Base-by-base conservation (phyloP, 2,113 vertebrate species). In the Lucifuga dentata region DNA sequence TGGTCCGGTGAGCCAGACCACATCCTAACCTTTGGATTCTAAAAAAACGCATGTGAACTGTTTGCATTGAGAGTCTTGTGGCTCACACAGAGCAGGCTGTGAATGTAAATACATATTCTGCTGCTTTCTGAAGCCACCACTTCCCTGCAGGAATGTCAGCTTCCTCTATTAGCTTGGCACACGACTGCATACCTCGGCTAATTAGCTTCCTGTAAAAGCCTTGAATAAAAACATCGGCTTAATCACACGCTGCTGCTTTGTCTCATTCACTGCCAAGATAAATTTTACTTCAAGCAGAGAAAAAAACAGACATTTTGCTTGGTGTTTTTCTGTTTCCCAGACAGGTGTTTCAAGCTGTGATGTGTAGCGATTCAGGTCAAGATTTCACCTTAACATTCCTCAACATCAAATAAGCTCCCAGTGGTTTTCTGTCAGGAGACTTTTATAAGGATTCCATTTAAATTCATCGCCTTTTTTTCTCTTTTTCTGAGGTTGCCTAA, bases 121-220 rank as follows among this genome's bases (percentile, higher is more conserved):
- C 17, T 62, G 79, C 89, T 82, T 93, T 94, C 92, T 93, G 89
- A 89, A 89, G 87, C 87, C 84, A 73, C 88, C 72, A 73, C 88
- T 93, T 93, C 90, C 90, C 92, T 69, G 93, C 91, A 93, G 91
- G 91, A 93, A 94, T 2, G 87, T 94, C 92, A 95, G 89, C 92
- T 93, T 89, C 95, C 94, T 92, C 91, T 93, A 85, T 86, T 76
- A 59, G 87, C 83, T 93, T 94, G 91, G 94, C 94, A 93, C 90
- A 91, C 78, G 73, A 89, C 77, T 52, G 63, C 94, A 96, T 97
- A 96, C 95, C 95, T 94, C 68, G 73, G 85, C 90, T 95, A 95
- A 97, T 96, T 95, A 94, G 93, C 94, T 98, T 98, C 97, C 97
- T 96, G 95, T 93, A 94, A 94, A 94, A 90, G 81, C 83, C 88